Conservation (phyloP, 1,140 invertebrate species). For the Oreohelix idahoensis region DNA sequence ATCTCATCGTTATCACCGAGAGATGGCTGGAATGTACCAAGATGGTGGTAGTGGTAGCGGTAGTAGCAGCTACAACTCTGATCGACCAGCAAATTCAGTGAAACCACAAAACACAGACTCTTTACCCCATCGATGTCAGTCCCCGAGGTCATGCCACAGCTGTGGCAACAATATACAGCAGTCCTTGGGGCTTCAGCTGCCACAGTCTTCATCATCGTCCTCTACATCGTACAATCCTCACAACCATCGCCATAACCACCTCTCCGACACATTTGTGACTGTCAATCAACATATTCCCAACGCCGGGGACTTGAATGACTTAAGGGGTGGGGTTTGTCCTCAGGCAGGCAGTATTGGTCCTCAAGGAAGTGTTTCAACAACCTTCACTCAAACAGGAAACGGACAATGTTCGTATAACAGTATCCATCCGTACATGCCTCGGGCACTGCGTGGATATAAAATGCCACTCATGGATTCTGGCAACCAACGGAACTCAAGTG, state of each 20-base stretch:
- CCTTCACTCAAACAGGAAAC: constrained; percentile 6
- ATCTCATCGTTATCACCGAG: constrained; percentile 15
- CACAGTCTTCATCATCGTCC: constrained; percentile 14
- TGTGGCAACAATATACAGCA: constrained; percentile 10
- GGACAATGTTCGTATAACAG: constrained; percentile 22
- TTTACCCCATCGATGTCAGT: constrained; percentile 10
- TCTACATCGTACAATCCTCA: background rate
- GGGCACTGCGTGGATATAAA: constrained; percentile 47
- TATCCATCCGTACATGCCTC: constrained; percentile 17
- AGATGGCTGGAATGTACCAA: background rate
- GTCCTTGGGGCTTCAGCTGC: background rate
- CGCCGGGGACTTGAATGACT: background rate
- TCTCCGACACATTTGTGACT: background rate
- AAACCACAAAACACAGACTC: constrained; percentile 45
- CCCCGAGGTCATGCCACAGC: constrained; percentile 32
- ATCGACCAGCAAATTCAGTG: constrained; percentile 50
- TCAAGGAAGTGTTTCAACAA: background rate
- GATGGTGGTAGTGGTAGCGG: constrained; percentile 25
- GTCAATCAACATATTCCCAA: background rate
- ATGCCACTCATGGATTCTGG: constrained; percentile 41
- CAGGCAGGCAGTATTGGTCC: background rate
- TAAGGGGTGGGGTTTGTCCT: background rate
- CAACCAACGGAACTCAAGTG: constrained; percentile 47
- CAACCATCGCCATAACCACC: background rate
- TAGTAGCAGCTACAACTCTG: constrained; percentile 34